Conservation (phyloP, 2,797 vertebrate species). For the Brotogeris chrysoptera region DNA sequence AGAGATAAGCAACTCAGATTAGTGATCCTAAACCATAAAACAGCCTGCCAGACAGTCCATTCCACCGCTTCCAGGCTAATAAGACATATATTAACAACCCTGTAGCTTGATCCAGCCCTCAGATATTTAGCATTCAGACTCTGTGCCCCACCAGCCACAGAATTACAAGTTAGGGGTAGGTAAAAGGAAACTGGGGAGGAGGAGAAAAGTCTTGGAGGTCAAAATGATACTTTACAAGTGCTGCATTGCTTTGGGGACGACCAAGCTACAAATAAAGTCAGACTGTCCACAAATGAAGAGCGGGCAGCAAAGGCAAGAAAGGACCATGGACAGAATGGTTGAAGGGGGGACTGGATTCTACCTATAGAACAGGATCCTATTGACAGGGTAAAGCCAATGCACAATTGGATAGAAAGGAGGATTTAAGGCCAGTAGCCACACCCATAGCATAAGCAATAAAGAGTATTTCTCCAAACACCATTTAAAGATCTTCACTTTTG, state of each 20-base stretch:
- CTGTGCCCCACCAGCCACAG: background rate
- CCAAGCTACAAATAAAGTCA: background rate
- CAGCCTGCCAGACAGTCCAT: background rate
- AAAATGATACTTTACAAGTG: background rate
- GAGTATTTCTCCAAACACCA: background rate
- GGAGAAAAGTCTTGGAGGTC: background rate
- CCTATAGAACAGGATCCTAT: background rate
- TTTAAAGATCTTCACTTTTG: background rate
- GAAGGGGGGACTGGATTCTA: background rate
- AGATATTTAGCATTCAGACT: background rate
- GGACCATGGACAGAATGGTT: rapidly evolving
- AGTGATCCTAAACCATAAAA: background rate
- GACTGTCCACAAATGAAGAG: background rate
- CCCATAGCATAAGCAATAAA: rapidly evolving
- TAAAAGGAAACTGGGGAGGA: background rate
- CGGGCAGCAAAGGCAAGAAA: background rate
- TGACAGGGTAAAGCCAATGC: background rate
- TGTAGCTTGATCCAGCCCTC: background rate
- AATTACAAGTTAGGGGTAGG: background rate
- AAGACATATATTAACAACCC: background rate
- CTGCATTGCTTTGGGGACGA: background rate
- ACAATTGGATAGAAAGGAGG: background rate
- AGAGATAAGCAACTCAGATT: background rate
- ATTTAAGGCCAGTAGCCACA: background rate
- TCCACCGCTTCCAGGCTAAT: background rate